Evolutionary conservation across 64 coral and sea anemone genomes (phyloP).

Genomic region (Platygyra sinensis): DNA sequence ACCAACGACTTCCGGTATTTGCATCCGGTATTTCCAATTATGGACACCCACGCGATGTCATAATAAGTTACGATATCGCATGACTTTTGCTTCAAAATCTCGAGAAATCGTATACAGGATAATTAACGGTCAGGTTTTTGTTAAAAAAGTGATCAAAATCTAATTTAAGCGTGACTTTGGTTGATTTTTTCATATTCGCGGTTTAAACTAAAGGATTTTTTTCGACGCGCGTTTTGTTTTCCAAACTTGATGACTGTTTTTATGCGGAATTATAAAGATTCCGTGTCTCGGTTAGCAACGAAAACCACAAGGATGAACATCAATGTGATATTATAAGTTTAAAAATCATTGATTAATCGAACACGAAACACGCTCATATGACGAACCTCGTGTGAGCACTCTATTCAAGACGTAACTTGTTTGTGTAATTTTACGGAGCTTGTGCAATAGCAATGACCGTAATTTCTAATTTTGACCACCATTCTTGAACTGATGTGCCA

Average conservation of each 20-base stretch:
- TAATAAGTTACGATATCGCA: background rate
- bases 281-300: background rate
- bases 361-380: background rate
- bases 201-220: background rate
- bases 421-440: background rate
- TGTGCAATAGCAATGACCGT: background rate
- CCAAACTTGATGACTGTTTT: background rate
- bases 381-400: background rate
- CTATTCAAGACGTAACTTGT: background rate
- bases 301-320: background rate
- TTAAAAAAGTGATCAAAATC: background rate
- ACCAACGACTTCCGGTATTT: background rate
- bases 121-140: background rate
- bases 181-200: background rate
- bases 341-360: background rate
- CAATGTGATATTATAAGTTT: background rate
- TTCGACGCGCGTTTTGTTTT: background rate
- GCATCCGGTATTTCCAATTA: constrained; percentile 2
- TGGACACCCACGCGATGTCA: background rate
- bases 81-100: background rate
- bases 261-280: background rate
- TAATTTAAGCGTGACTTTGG: background rate
- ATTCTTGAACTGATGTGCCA: background rate
- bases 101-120: background rate
- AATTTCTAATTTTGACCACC: background rate